Evolutionary conservation across 2,113 vertebrate genomes (phyloP).

Genomic region (Erpornis zantholeuca): DNA sequence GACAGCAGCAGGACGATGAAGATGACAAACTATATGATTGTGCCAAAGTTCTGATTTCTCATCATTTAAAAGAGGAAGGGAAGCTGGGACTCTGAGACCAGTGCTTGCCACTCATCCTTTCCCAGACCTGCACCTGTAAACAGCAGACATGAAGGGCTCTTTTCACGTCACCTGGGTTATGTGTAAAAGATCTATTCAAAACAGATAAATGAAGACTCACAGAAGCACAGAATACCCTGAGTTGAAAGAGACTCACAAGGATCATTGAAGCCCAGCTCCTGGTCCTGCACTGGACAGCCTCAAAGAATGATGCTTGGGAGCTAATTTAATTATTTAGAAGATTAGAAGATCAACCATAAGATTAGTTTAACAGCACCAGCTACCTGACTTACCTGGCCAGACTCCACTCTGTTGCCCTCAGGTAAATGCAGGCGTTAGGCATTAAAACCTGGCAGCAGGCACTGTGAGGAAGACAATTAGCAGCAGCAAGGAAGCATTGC

Average conservation of each 20-base stretch:
- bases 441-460: background rate
- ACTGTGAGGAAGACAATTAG: constrained; percentile 18
- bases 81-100: background rate
- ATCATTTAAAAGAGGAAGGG: background rate
- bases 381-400: background rate
- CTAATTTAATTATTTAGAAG: background rate
- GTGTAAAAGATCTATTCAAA: background rate
- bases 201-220: background rate
- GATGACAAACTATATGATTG: background rate
- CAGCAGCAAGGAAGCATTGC: constrained; percentile 28
- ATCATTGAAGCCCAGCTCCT: background rate
- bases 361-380: background rate
- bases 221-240: too few species aligned
- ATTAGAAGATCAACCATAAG: background rate
- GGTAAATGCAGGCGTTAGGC: background rate
- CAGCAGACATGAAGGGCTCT: rapidly evolving
- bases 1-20: background rate
- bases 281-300: background rate
- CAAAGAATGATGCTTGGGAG: background rate
- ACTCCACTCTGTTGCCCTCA: background rate
- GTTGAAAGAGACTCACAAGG: background rate
- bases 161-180: rapidly evolving
- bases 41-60: background rate
- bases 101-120: background rate
- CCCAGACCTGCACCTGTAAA: background rate